Conservation (phyloP, 2,113 vertebrate genomes). For the Corapipo altera region DNA sequence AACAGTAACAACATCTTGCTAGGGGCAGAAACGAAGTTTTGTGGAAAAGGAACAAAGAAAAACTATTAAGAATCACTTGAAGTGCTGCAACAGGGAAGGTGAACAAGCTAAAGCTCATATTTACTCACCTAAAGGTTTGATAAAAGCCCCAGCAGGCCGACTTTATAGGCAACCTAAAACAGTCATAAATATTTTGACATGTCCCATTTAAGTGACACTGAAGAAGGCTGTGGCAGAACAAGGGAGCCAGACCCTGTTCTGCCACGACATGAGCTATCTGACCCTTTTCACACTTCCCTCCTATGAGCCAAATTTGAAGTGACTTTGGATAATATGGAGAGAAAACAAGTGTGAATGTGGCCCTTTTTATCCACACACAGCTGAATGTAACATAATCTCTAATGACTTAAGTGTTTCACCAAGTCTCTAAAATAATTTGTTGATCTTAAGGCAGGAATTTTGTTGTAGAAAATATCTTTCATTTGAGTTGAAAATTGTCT, state of each 20-base stretch:
- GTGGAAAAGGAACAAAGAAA: background rate
- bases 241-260: background rate
- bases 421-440: background rate
- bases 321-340: background rate
- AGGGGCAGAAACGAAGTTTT: background rate
- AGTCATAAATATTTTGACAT: background rate
- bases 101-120: background rate
- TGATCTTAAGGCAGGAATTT: background rate
- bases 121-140: background rate
- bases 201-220: background rate
- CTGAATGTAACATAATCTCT: background rate
- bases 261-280: background rate
- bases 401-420: background rate
- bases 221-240: background rate
- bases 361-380: background rate
- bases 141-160: background rate
- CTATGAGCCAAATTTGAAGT: background rate
- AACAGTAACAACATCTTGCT: accelerated
- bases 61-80: background rate
- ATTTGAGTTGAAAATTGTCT: background rate
- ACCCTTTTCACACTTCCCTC: background rate
- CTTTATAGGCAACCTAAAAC: background rate
- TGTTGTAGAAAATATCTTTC: background rate
- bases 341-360: background rate
- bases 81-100: background rate